Evolutionary conservation across 2,113 vertebrate species (phyloP), one percentile per base, ranked within the genome.

Genomic region (Ibidorhyncha struthersii): DNA sequence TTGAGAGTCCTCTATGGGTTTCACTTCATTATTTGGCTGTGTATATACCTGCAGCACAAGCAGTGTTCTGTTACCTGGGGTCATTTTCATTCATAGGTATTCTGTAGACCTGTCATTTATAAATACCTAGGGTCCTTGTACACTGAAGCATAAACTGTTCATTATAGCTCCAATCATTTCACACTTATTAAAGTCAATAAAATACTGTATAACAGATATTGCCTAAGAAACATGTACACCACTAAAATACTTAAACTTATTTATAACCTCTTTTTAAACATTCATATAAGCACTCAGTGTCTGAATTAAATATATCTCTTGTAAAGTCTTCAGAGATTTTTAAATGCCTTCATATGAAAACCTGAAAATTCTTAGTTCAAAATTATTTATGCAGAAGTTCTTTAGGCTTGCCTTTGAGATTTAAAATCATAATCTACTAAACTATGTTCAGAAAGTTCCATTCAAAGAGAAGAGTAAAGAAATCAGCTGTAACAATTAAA

Each of bases 81-180:
- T 98, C 96, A 97, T 98, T 98, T 97, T 96, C 95, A 97, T 97
- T 98, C 97, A 97, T 52, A 90, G 88, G 26, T 95, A 93, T 97
- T 96, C 94, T 96, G 96, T 87, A 98, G 79, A 94, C 56, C 76
- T 97, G 94, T 85, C 95, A 95, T 96, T 93, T 97, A 92, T 96
- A 97, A 98, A 95, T 88, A 96, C 77, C 96, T 83, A 52, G 72
- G 72, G 95, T 97, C 89, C 49, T 96, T 89, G 83, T 91, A 98
- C 23, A 41, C 66, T 95, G 90, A 96, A 94, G 92, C 92, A 95
- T 97, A 97, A 97, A 97, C 89, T 96, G 82, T 88, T 98, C 97
- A 97, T 98, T 97, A 98, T 91, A 93, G 90, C 85, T 96, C 95
- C 52, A 91, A 96, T 97, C 67, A 97, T 96, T 98, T 97, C 74